Evolutionary conservation across 2,797 vertebrate species (phyloP).

Genomic region (Catostomus latipinnis): DNA sequence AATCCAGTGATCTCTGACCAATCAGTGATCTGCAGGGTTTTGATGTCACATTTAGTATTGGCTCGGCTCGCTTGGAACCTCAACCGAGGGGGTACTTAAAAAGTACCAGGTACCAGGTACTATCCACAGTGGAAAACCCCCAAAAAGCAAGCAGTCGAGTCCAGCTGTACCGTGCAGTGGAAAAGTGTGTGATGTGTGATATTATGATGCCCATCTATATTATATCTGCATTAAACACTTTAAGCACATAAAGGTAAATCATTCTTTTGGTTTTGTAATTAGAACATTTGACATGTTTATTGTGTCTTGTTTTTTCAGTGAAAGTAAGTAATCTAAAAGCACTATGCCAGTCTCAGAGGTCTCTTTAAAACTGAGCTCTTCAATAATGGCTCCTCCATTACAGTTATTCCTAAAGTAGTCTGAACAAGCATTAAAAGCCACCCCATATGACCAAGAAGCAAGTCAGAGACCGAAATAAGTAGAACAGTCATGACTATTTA

Average conservation of each 20-base stretch:
- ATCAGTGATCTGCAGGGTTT: no score
- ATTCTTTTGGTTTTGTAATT: neutral
- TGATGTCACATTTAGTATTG: no score
- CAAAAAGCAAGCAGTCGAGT: no score
- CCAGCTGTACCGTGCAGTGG: no score
- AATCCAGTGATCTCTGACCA: no score
- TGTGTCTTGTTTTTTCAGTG: neutral
- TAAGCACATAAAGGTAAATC: neutral
- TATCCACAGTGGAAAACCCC: no score
- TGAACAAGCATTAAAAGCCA: neutral
- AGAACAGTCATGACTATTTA: no score
- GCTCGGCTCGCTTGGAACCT: no score
- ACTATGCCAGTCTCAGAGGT: neutral
- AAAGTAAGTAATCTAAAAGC: neutral
- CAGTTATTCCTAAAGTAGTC: slow-evolving; percentile 18
- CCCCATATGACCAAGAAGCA: neutral
- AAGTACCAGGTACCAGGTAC: no score
- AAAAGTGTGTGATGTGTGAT: no score
- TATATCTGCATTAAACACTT: neutral
- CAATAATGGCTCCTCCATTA: slow-evolving; percentile 21
- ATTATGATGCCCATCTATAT: no score
- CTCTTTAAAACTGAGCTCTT: slow-evolving; percentile 11
- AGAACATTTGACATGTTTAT: neutral
- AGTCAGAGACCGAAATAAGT: neutral
- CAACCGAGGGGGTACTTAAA: no score